Evolutionary conservation across 2,888 invertebrate genomes (phyloP), one percentile per base, ranked within the genome.

Genomic region (Pharmacophagus antenor): DNA sequence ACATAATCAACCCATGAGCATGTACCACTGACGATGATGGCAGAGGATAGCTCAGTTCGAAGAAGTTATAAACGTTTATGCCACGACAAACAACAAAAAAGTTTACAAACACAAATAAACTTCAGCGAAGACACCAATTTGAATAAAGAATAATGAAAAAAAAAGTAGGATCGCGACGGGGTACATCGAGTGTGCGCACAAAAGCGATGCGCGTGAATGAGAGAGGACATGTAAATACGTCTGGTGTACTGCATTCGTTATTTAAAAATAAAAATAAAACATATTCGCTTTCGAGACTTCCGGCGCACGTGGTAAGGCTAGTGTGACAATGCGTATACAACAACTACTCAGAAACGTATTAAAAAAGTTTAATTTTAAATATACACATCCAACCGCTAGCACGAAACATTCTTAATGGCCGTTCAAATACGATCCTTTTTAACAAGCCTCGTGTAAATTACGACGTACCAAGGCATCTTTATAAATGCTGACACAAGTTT

Each of bases 271-370:
- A 61, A 65, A 61, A 31, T 20, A 54, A 62, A 61, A 65, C 62
- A 31, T 20, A 54, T 42, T 54, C 51, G 54, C 23, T 44, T 49
- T 44, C 59, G 61, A 58, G 54, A 66, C 67, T 66, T 68, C 68
- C 68, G 68, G 62, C 56, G 64, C 67, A 67, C 68, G 65, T 65
- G 68, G 63, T 56, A n/a, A 56, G 17, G 27, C 46, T 55, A 18
- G n/a, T 20, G 55, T 54, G 15, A 54, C 53, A 44, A 44, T 18
- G 18, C 20, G 42, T 7, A 31, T 3, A n/a, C n/a, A n/a, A n/a
- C n/a, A n/a, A 10, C 31, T 10, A 12, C 15, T 31, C 10, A 31
- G n/a, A n/a, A n/a, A n/a, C n/a, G n/a, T n/a, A n/a, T n/a, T n/a
- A n/a, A n/a, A n/a, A n/a, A n/a, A n/a, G n/a, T n/a, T n/a, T n/a